phyloP scores from a whole-genome alignment of 2,113 vertebrate species.

The Camarhynchus parvulus region DNA sequence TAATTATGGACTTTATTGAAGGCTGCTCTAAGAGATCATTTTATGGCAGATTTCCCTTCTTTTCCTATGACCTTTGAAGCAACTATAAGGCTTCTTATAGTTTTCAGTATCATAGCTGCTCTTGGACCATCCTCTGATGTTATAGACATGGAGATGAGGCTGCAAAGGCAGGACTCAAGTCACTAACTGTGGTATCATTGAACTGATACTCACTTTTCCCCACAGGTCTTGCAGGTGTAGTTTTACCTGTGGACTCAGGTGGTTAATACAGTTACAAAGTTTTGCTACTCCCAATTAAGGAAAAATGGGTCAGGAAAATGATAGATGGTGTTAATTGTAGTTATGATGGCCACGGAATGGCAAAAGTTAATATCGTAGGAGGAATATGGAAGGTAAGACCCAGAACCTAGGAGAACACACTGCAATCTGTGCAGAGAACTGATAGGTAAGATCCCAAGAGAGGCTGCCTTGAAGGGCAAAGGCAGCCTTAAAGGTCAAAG shows the following conservation, averaged over 20 bases:
- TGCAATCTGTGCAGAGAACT: background rate
- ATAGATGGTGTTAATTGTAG: background rate
- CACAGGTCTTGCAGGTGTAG: background rate
- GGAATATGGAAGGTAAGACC: background rate
- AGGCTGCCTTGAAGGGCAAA: background rate
- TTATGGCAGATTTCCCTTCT: background rate
- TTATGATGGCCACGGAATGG: background rate
- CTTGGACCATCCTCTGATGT: background rate
- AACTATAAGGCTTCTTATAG: background rate
- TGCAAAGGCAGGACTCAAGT: background rate
- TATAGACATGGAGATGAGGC: background rate
- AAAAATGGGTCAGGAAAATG: background rate
- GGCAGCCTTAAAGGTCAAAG: background rate
- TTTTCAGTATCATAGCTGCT: background rate
- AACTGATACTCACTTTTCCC: background rate
- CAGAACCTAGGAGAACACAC: background rate
- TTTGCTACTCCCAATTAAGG: background rate
- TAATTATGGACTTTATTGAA: background rate
- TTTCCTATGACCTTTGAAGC: background rate
- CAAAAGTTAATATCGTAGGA: background rate
- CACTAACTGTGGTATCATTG: background rate
- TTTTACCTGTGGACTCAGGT: background rate
- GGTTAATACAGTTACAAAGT: background rate
- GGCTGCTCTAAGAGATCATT: background rate
- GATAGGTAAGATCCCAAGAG: background rate